Evolutionary conservation across 2,113 vertebrate genomes (phyloP).

Genomic region (Vanacampus margaritifer): DNA sequence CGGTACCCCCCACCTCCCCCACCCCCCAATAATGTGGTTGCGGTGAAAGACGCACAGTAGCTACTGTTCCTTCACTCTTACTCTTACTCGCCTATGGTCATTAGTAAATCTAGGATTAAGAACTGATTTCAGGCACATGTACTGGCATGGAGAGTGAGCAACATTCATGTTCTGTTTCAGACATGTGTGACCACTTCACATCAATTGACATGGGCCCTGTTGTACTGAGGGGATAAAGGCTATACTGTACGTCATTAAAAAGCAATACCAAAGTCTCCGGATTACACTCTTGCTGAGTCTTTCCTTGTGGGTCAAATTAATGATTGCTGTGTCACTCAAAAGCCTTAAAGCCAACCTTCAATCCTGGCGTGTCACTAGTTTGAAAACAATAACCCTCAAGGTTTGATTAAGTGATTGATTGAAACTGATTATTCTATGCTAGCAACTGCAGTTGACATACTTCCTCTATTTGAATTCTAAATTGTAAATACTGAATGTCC

Average conservation of each 20-base stretch:
- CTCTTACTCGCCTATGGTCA: not conserved
- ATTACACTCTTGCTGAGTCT: constrained; percentile 46
- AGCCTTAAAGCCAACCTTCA: constrained; percentile 45
- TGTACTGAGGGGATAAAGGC: constrained; percentile 20
- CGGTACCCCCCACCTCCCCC: constrained; percentile 15
- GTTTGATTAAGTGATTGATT: not conserved
- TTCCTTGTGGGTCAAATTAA: constrained; percentile 43
- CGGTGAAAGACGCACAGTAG: constrained; percentile 36
- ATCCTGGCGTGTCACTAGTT: constrained; percentile 9
- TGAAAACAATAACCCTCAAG: constrained; percentile 21
- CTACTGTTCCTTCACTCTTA: constrained; percentile 34
- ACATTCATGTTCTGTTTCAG: not conserved
- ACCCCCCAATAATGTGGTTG: constrained; percentile 14
- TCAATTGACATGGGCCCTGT: constrained; percentile 11
- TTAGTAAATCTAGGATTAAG: not conserved
- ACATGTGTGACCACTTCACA: constrained; percentile 3
- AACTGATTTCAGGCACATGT: too few species aligned
- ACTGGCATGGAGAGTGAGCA: not conserved
- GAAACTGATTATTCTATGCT: too few species aligned
- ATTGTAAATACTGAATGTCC: not conserved
- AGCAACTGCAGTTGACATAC: not conserved
- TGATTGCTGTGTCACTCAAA: constrained; percentile 40
- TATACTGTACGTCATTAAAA: constrained; percentile 63
- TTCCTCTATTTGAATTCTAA: not conserved
- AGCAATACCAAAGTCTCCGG: constrained; percentile 35